phyloP scores from a whole-genome alignment of 2,113 vertebrate species.

The Gracilinanus agilis region DNA sequence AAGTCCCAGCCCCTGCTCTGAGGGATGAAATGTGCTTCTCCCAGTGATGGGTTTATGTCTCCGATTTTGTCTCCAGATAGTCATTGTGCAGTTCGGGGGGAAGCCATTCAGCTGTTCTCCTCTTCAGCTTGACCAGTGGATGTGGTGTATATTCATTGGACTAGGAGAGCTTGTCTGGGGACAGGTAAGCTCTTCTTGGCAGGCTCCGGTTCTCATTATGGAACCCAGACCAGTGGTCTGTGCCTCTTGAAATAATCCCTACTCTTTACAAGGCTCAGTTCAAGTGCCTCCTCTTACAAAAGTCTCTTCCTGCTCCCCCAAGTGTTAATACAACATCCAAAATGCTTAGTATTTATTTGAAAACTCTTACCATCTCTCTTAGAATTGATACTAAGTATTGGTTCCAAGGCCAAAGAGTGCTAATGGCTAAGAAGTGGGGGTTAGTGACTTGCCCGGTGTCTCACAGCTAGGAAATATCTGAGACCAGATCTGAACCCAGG shows the following conservation, averaged over 20 bases:
- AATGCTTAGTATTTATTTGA: no score
- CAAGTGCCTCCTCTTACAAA: not conserved
- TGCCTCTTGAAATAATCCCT: not conserved
- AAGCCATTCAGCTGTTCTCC: slow-evolving; percentile 98
- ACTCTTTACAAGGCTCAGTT: not conserved
- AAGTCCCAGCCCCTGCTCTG: not conserved
- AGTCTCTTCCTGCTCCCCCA: not conserved
- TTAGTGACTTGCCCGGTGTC: no score
- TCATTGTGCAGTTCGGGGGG: slow-evolving; percentile 98
- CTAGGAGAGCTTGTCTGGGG: slow-evolving; percentile 98
- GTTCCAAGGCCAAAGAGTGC: no score
- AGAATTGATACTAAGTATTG: no score
- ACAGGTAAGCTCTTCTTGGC: slow-evolving; percentile 89
- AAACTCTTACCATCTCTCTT: no score
- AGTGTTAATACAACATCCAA: not conserved
- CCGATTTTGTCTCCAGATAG: slow-evolving; percentile 86
- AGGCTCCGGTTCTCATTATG: not conserved
- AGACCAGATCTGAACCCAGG: no score
- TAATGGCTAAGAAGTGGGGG: no score
- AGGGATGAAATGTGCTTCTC: not conserved
- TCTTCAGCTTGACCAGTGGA: slow-evolving; percentile 96
- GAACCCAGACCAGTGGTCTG: not conserved
- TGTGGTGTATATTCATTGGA: slow-evolving; percentile 99
- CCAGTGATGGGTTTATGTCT: slow-evolving; percentile 11
- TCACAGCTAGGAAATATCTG: no score